These are phyloP conservation scores for Neoitamus cyanurus DNA, from an alignment of 2,888 invertebrate genomes.

Conservation along the genomic window DNA sequence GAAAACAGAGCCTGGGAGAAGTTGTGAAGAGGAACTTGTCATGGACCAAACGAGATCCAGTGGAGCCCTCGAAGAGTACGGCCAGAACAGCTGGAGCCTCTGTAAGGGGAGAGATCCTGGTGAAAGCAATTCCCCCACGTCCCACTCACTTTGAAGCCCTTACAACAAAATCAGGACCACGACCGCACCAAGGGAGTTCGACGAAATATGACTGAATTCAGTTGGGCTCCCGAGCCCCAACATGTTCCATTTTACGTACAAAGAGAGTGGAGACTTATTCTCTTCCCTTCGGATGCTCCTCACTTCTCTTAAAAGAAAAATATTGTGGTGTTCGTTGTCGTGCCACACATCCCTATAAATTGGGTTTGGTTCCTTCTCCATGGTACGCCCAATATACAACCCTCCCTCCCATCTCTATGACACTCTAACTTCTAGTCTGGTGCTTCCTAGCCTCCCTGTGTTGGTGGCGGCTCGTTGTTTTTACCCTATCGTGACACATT, in stretches of 20 bases:
- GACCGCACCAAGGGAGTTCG: neutral
- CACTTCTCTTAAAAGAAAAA: neutral
- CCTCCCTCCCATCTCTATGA: neutral
- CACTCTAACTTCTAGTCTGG: conserved; percentile 31
- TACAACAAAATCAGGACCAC: neutral
- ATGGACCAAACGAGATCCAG: neutral
- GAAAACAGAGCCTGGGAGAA: neutral
- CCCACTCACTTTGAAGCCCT: too few relatives aligned
- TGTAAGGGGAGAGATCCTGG: neutral
- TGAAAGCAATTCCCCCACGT: neutral
- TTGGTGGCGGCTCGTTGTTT: neutral
- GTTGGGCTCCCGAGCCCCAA: neutral
- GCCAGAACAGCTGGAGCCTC: neutral
- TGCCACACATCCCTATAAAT: neutral
- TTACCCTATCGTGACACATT: conserved; percentile 31
- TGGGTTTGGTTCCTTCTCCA: neutral
- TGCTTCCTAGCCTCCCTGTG: conserved; percentile 9
- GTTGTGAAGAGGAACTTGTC: neutral
- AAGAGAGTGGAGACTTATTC: neutral
- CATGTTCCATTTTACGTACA: neutral
- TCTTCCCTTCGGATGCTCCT: neutral
- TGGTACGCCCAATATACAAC: neutral
- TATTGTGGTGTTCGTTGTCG: neutral
- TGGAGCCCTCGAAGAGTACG: neutral
- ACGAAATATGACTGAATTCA: neutral